Evolutionary conservation across 2,888 invertebrate genomes (phyloP), one percentile per base, ranked within the genome.

Genomic region (Argyra leucocephala): DNA sequence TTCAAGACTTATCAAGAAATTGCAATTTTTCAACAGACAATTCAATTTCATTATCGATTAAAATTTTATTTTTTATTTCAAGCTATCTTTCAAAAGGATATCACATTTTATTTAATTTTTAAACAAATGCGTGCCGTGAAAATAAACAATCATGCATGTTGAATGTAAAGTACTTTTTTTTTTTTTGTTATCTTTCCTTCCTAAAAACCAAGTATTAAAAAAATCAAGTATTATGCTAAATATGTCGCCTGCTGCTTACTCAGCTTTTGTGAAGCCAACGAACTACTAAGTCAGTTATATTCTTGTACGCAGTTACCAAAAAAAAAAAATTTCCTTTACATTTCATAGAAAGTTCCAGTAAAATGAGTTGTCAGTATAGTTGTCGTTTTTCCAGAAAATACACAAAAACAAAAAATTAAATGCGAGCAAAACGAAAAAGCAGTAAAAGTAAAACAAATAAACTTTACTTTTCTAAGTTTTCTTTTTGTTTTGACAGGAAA

Each of bases 141-240:
- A 48, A 48, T 48, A 48, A 48, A 48, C 48, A n/a, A n/a, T n/a
- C n/a, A n/a, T n/a, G n/a, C n/a, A 48, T 48, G 48, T 48, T 48
- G n/a, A 48, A 48, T 48, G 15, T 18, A 9, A 48, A 48, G 9
- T 48, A 1, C 15, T 48, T 18, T 48, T 48, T 48, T 12, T 37
- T 37, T 48, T 48, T 9, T 18, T 48, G n/a, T 48, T 9, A 1
- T 48, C 18, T 15, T 37, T 37, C 3, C 12, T 48, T 48, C 15
- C 48, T 48, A n/a, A 31, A 31, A 31, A 31, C 5, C 15, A 48
- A 5, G 48, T 12, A 48, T 18, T 18, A n/a, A 48, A 48, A 48
- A 7, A 31, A 31, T 31, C 31, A 31, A 31, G 7, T 26, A 26
- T 6, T 31, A 10, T 31, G 18, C 15, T 48, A 18, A 48, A 48